These are phyloP conservation scores for Lacerta viridis DNA, from an alignment of 2,797 vertebrate genomes.

Conservation along the genomic window DNA sequence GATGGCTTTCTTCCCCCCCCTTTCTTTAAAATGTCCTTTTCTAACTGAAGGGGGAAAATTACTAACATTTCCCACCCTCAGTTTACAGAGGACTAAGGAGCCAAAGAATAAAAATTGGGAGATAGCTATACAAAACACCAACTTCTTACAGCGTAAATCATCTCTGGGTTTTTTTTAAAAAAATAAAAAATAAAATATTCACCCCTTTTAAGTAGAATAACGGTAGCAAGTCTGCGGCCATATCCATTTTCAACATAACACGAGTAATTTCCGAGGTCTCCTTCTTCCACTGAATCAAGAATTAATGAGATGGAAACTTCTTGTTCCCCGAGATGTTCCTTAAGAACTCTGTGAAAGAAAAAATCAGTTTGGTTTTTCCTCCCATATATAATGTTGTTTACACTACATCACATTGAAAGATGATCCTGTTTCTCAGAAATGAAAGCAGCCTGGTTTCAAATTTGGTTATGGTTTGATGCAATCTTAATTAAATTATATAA, in stretches of 20 bases:
- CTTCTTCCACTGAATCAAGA: conserved; percentile 94
- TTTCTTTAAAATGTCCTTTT: conserved; percentile 8
- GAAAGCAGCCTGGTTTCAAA: conserved; percentile 54
- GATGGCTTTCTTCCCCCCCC: not conserved
- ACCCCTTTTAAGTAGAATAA: conserved; percentile 95
- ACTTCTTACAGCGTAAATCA: not conserved
- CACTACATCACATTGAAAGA: conserved; percentile 48
- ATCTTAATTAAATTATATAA: conserved; percentile 76
- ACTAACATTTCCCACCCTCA: conserved; percentile 16
- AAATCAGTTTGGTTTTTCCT: conserved; percentile 50
- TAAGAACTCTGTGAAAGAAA: conserved; percentile 87
- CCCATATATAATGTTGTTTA: not conserved
- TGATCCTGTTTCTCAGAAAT: conserved; percentile 48
- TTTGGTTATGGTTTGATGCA: conserved; percentile 67
- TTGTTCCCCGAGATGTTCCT: conserved; percentile 96
- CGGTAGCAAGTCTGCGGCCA: conserved; percentile 92
- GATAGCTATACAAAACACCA: conserved; percentile 8
- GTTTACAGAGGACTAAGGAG: conserved; percentile 9
- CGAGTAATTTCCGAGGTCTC: conserved; percentile 97
- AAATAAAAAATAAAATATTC: conserved; percentile 70
- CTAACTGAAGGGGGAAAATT: not conserved
- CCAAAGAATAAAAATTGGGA: not conserved
- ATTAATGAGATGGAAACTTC: conserved; percentile 97
- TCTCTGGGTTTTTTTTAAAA: not conserved
- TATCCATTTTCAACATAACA: conserved; percentile 98